Conservation (phyloP, 2,888 invertebrate species). For the Drosophila parthenogenetica region DNA sequence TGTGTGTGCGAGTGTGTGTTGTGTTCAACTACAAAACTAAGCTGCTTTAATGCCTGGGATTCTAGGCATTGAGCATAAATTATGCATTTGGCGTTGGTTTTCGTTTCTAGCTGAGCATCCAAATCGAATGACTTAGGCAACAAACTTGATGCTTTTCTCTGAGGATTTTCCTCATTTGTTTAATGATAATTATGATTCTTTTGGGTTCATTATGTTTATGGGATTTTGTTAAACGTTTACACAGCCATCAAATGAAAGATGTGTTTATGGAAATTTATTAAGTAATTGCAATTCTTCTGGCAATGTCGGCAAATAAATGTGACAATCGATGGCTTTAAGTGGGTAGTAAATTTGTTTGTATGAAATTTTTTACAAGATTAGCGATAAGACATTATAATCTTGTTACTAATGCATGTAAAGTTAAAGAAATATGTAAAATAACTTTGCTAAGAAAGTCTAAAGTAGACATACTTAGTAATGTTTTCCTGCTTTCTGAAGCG, state of each 20-base stretch:
- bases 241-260: slow-evolving; percentile 9
- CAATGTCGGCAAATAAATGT: not conserved
- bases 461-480: too few species aligned
- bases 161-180: slow-evolving; percentile 12
- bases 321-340: not conserved
- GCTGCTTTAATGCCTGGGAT: slow-evolving; percentile 54
- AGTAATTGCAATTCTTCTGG: slow-evolving; percentile 9
- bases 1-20: not conserved
- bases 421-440: too few species aligned
- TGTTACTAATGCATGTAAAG: too few species aligned
- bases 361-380: not conserved
- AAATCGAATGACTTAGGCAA: slow-evolving; percentile 63
- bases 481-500: too few species aligned
- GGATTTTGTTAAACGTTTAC: slow-evolving; percentile 6
- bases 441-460: too few species aligned
- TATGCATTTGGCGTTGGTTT: slow-evolving; percentile 56
- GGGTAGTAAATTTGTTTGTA: not conserved
- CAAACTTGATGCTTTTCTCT: slow-evolving; percentile 47
- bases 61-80: slow-evolving; percentile 52
- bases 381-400: too few species aligned
- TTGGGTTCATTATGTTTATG: slow-evolving; percentile 9
- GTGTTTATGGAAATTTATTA: slow-evolving; percentile 13
- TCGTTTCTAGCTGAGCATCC: not conserved
- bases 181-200: slow-evolving; percentile 16
- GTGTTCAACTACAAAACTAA: slow-evolving; percentile 62